Base-by-base conservation (phyloP, 2,797 vertebrate species). In the Rhinella marina region DNA sequence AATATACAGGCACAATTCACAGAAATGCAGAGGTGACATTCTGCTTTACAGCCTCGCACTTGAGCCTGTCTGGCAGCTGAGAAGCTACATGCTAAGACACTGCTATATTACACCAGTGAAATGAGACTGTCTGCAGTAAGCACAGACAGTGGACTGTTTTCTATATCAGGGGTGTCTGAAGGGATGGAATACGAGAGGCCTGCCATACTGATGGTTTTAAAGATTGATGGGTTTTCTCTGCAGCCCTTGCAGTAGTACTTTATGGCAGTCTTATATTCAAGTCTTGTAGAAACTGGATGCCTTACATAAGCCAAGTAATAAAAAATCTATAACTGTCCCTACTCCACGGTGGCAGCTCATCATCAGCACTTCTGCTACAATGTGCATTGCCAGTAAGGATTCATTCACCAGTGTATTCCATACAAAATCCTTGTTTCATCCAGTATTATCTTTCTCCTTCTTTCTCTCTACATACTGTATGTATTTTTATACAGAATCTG, bases 161-260 rank as follows among this genome's bases (percentile, higher is more conserved):
- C 48, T 52, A 27, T 81, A 56, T 76, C 21, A 76, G 59, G 70
- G 59, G n/a, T 72, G 88, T 86, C 88, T 86, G 61, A 72, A 70
- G 57, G 11, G 66, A 77, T 76, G 79, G 25, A 89, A 89, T 86
- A 57, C 21, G 88, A 89, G 79, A 89, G 79, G 61, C 1, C 79
- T 79, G 50, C 32, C 52, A 57, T 23, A 50, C 64, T 70, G 54
- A 59, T 17, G 21, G 25, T 25, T 54, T 82, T 27, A 70, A 59
- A 66, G 54, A 84, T 89, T 75, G 61, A 89, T 89, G 72, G 9
- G 32, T 84, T 70, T 78, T 84, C 52, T 88, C 7, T 54, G 1
- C 64, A 73, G 76, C 62, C 41, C 32, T 80, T 0, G n/a, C n/a
- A 73, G 19, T 23, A 50, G n/a, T 41, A 27, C n/a, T 87, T 70